Base-by-base conservation (phyloP, 2,797 vertebrate genomes). In the Esox lucius region DNA sequence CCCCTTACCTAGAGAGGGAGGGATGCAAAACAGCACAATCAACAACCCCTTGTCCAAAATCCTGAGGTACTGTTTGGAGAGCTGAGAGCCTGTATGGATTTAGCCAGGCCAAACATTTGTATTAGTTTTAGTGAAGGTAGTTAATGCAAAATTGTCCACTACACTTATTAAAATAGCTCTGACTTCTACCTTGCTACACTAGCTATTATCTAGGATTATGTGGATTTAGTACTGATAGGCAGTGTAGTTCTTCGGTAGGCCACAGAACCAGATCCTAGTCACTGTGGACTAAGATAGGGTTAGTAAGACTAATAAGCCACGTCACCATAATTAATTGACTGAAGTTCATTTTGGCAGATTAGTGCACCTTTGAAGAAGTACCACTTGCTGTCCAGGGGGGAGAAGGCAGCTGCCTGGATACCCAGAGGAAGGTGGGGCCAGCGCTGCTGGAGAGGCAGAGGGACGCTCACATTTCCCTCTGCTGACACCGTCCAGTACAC, bases 301-400 rank as follows among this genome's bases (percentile, higher is more conserved):
- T 39, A 8, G 35, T 42, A 46, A 11, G 9, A 46, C 42, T 5
- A 12, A 13, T 46, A 46, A 2, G 42, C 42, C 42, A 46, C 42
- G 12, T 11, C 15, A 66, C 28, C 0, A 39, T 67, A 8, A 67
- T 39, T 3, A 31, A 33, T 17, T 67, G 28, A 66, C 26, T 35
- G 16, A 67, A 33, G 28, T 31, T 28, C 12, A 33, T 31, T 66
- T 8, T 66, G 33, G 17, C 16, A 33, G 64, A 31, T 19, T 0
- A 15, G 3, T 39, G 78, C 84, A 99, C 98, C 98, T 97, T 95
- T 98, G 83, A 99, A 99, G 84, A 99, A 99, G 86, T 96, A 98
- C 86, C 97, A 95, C 82, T 96, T 98, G n/a, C 88, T 83, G 1
- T 93, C 95, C 66, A 87, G 86, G 4, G 88, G 89, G 0, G 96